Evolutionary conservation across 2,888 invertebrate genomes (phyloP), one percentile per base, ranked within the genome.

Genomic region (Ophion costatus): DNA sequence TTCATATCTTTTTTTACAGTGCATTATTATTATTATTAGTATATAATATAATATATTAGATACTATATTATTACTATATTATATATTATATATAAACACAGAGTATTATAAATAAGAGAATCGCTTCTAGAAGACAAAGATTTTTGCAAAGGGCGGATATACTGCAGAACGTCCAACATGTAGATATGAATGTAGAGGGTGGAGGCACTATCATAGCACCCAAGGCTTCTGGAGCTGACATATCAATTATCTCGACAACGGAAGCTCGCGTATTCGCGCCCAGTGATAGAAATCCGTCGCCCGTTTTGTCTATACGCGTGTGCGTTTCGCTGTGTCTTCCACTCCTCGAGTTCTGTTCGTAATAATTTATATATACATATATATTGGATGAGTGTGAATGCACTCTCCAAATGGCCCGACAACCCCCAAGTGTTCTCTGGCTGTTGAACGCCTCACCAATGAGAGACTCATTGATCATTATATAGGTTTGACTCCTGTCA

Each of bases 231-330:
- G 93, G 93, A 92, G 92, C 92, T 93, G 93, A 93, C 93, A 92
- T 92, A 91, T 93, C 93, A 93, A 93, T 93, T 93, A 93, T 93
- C 92, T 92, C 91, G 87, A 89, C 90, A 88, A 90, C 83, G 71
- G 87, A 88, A 90, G 87, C 89, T 91, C 89, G 89, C 89, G 89
- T 90, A 92, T 90, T 92, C 91, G 91, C 91, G 90, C 92, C 91
- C 89, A 90, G 89, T 88, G 90, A 90, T 83, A 88, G 82, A 88
- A 80, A 80, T 79, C 76, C 77, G 66, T 51, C 74, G 86, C 84
- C 9, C 59, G 64, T 38, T 78, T 75, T 77, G 61, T 82, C 67
- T 59, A 73, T 67, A 63, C 64, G 74, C 64, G 76, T 83, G 81
- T 75, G 59, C n/a, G n/a, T n/a, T n/a, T n/a, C n/a, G n/a, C 80